Evolutionary conservation across 2,888 invertebrate genomes (phyloP), one percentile per base, ranked within the genome.

Genomic region (Tenthredo livida): DNA sequence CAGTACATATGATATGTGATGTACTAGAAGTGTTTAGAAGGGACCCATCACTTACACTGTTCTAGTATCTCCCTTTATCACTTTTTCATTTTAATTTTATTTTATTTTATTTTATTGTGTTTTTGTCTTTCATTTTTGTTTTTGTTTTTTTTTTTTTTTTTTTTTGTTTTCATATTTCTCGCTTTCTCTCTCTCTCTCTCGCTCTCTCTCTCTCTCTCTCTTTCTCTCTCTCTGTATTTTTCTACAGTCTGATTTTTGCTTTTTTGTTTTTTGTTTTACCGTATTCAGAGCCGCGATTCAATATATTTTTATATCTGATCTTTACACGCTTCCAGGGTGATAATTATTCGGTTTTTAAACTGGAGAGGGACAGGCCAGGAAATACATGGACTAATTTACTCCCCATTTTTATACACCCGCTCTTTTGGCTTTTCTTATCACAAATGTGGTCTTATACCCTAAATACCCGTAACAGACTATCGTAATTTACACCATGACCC

Each of bases 1-100:
- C 87, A 90, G 91, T 89, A 91, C 90, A 91, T 37, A 37, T 91
- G 91, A 92, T 92, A 91, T 92, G 91, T 90, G 91, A 91, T 89
- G 90, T 89, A 89, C 89, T 90, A 89, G 88, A 89, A 77, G 77
- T 77, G 77, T 77, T 54, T 77, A 77, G 75, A n/a, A 75, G 77
- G 72, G 43, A 77, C 50, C 77, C 77, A 77, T 77, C 77, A 77
- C 77, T 77, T 54, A 77, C 77, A 77, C 77, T 77, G 54, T 77
- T 77, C 77, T 77, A 77, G 54, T 77, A 17, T 77, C 50, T 77
- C 77, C 77, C 77, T n/a, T 47, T 75, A n/a, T 73, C 72, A 21
- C 72, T 77, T 43, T 75, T 43, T 21, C 25, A 47, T 43, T 73
- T 73, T 72, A 17, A 17, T 72, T 72, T 72, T 72, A n/a, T 72